A percentile compares a stretch with the other conserved stretches of the same genome.
These are phyloP conservation scores for Zophobas morio DNA, from an alignment of 1,140 invertebrate species.

Conservation along the genomic window DNA sequence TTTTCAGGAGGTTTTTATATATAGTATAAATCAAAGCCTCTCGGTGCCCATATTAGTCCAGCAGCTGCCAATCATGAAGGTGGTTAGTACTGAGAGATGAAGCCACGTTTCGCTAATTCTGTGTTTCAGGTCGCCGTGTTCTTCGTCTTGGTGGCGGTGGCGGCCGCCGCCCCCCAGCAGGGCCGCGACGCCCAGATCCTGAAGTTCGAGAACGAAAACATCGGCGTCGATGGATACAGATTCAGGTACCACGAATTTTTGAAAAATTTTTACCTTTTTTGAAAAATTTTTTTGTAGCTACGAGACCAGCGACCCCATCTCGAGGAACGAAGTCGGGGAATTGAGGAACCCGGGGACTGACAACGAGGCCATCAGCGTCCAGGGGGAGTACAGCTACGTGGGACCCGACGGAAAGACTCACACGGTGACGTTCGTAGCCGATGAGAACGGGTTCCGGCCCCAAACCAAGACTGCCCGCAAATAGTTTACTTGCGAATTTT, in stretches of 20 bases:
- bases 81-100: not conserved
- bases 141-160: conserved; percentile 68
- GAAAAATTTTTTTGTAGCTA: not conserved
- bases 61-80: conserved; percentile 17
- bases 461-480: conserved; percentile 30
- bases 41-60: conserved; percentile 15
- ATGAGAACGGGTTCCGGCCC: conserved; percentile 66
- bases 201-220: conserved; percentile 71
- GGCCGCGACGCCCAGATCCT: conserved; percentile 70
- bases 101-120: not conserved
- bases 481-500: not conserved
- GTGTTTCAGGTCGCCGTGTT: conserved; percentile 59
- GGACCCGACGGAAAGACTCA: conserved; percentile 79
- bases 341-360: conserved; percentile 73
- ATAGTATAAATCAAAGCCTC: conserved; percentile 25
- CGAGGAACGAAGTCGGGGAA: conserved; percentile 70
- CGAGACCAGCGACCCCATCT: conserved; percentile 75
- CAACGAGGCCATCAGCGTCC: conserved; percentile 73
- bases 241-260: conserved; percentile 42
- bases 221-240: conserved; percentile 66
- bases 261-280: not conserved
- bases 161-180: conserved; percentile 69
- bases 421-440: conserved; percentile 64
- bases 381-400: conserved; percentile 81
- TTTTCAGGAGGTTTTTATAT: conserved; percentile 34